A percentile compares a stretch with the other conserved stretches of the same genome.
Conservation (phyloP, 2,888 invertebrate genomes). For the Arctia plantaginis region DNA sequence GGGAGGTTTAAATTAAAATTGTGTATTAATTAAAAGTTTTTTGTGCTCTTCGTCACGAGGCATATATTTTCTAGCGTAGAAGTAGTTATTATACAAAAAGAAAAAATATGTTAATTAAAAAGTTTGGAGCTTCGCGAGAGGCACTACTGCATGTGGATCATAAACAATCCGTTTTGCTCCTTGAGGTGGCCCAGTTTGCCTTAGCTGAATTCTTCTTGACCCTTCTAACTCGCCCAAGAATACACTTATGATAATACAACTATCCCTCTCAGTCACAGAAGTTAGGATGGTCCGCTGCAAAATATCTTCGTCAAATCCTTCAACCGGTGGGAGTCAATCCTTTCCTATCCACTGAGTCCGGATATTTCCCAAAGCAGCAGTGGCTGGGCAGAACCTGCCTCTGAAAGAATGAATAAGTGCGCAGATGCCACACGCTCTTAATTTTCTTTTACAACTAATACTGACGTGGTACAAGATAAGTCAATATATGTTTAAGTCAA, state of each 20-base stretch:
- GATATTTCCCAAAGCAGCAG: background rate
- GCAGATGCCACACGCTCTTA: too few relatives aligned
- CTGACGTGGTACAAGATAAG: background rate
- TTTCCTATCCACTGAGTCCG: background rate
- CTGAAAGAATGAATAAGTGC: background rate
- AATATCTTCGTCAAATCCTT: background rate
- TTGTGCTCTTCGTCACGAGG: background rate
- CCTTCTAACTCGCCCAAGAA: too few relatives aligned
- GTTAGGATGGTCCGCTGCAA: background rate
- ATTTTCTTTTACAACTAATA: too few relatives aligned
- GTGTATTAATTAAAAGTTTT: background rate
- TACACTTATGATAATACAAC: background rate
- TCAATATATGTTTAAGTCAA: too few relatives aligned
- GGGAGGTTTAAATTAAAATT: background rate
- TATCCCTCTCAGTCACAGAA: background rate
- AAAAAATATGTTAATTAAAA: background rate
- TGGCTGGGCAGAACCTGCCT: background rate
- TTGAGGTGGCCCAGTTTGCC: background rate
- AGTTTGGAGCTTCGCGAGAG: background rate
- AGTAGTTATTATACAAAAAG: background rate
- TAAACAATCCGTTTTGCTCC: background rate
- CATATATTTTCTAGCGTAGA: background rate
- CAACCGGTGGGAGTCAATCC: too few relatives aligned
- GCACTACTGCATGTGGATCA: background rate
- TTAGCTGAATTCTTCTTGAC: background rate